These are phyloP conservation scores for Cygnus olor DNA, from an alignment of 2,797 vertebrate species.

Conservation along the genomic window DNA sequence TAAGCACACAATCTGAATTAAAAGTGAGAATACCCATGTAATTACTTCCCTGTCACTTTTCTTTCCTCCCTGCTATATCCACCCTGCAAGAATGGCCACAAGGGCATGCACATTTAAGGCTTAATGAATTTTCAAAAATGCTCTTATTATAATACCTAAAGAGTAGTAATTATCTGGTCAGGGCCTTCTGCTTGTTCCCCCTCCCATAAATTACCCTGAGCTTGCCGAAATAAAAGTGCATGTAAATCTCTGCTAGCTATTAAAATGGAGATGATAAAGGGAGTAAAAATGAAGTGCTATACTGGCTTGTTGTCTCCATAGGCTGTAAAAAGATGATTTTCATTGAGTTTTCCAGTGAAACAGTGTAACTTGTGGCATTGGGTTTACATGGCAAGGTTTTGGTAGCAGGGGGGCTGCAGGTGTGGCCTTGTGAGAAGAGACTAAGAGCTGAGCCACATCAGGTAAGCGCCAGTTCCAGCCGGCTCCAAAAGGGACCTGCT, in stretches of 20 bases:
- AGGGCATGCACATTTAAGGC: background rate
- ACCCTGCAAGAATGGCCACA: accelerated
- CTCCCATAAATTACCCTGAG: background rate
- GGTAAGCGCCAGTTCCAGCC: background rate
- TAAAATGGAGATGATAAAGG: background rate
- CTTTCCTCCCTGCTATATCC: background rate
- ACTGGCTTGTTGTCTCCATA: background rate
- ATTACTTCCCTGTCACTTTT: background rate
- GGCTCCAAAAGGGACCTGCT: background rate
- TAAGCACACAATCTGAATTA: background rate
- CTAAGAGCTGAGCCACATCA: background rate
- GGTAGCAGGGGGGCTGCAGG: background rate
- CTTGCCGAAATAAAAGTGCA: background rate
- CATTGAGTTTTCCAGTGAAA: background rate
- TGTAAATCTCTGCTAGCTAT: background rate
- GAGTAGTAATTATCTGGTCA: background rate
- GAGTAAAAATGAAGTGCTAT: background rate
- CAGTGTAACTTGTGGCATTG: background rate
- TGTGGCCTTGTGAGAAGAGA: background rate
- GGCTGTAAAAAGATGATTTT: background rate
- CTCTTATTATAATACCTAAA: background rate
- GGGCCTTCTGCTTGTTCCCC: background rate
- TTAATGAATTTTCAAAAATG: background rate
- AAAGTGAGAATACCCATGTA: background rate
- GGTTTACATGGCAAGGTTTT: background rate